A percentile compares a stretch with the other conserved stretches of the same genome.
phyloP scores from a whole-genome alignment of 2,113 vertebrate species.

The Monopterus albus region DNA sequence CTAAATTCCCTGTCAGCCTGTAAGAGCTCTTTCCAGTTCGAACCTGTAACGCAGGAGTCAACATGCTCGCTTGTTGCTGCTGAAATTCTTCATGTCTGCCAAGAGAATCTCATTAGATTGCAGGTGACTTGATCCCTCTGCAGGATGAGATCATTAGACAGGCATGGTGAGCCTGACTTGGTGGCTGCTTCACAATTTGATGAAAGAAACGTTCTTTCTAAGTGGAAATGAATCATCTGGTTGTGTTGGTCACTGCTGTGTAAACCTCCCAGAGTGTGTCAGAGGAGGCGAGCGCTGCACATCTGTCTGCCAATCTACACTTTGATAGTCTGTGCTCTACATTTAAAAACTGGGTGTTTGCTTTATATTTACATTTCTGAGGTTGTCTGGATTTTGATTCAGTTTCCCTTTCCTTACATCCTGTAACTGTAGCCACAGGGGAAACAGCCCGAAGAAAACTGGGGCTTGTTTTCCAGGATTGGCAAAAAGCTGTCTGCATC shows the following conservation, averaged over 20 bases:
- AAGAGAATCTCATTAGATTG: background rate
- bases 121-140: background rate
- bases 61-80: constrained; percentile 5
- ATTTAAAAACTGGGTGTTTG: too few species aligned
- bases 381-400: too few species aligned
- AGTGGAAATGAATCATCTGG: background rate
- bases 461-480: constrained; percentile 1
- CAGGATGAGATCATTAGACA: background rate
- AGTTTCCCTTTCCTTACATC: too few species aligned
- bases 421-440: background rate
- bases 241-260: background rate
- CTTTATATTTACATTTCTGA: too few species aligned
- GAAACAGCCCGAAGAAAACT: background rate
- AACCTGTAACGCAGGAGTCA: constrained; percentile 16
- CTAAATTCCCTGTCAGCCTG: background rate
- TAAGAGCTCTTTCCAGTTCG: background rate
- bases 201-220: background rate
- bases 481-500: constrained; percentile 25
- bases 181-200: background rate
- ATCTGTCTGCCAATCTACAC: too few species aligned
- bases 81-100: constrained; percentile 6
- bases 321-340: too few species aligned
- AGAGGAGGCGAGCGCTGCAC: too few species aligned
- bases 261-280: background rate
- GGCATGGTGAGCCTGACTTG: background rate